Evolutionary conservation across 2,888 invertebrate species (phyloP), one percentile per base, ranked within the genome.

Genomic region (Sminthurinus aureus): DNA sequence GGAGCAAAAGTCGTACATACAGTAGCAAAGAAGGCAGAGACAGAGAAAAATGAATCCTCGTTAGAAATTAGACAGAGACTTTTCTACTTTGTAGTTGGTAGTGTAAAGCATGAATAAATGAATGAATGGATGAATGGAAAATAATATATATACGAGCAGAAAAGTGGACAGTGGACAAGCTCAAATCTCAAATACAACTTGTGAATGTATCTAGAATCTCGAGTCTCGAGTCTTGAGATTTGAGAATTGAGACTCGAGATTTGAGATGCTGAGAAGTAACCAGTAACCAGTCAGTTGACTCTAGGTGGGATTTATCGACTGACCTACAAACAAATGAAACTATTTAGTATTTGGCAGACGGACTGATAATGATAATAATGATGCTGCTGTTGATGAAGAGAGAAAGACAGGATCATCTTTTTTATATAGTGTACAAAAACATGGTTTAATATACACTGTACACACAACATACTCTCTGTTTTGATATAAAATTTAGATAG

Each of bases 251-350:
- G 6, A 6, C 3, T 38, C 1, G 38, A 38, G n/a, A n/a, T n/a
- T n/a, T n/a, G n/a, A n/a, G n/a, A n/a, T n/a, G n/a, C n/a, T n/a
- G n/a, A n/a, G n/a, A n/a, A n/a, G n/a, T n/a, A n/a, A 73, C 73
- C 24, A 69, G 22, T 22, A 77, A n/a, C 13, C 77, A 58, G 22
- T 64, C 77, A 77, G n/a, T 78, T 58, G 66, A 64, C 66, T 77
- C 71, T n/a, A 73, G 69, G 80, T 71, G 71, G 80, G 38, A 67
- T 79, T 69, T 67, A 38, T 74, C 12, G 69, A 50, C 26, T 79
- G 79, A 79, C 79, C 79, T 50, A 79, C 79, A 69, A 64, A 79
- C 50, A 50, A 50, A 71, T 22, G 71, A 71, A 67, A 38, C 67
- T 38, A 67, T 51, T 51, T 79, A 38, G 67, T 71, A 71, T 80